Conservation (phyloP, 2,113 vertebrate species). For the Micronycteris hirsuta region DNA sequence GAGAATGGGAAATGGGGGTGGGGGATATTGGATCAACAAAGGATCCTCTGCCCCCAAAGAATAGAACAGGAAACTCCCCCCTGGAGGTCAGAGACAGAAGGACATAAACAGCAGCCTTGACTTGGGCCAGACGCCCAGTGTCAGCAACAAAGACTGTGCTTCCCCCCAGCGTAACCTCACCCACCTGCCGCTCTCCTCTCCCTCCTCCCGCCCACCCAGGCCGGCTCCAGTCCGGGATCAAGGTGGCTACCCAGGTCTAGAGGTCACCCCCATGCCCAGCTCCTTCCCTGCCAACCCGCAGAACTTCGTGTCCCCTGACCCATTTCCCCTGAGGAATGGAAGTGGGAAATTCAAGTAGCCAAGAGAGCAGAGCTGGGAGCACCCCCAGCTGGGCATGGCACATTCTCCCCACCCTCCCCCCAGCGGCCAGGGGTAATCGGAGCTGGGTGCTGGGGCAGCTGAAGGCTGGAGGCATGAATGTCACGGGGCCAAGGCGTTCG, state of each 20-base stretch:
- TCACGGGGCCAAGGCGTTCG: slow-evolving; percentile 48
- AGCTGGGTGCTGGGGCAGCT: slow-evolving; percentile 72
- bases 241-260: not conserved
- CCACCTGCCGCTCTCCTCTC: slow-evolving; percentile 59
- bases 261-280: not conserved
- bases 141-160: slow-evolving; percentile 64
- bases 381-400: slow-evolving; percentile 33
- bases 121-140: slow-evolving; percentile 67
- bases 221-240: not conserved
- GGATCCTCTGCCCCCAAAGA: slow-evolving; percentile 51
- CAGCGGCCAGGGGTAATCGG: slow-evolving; percentile 62
- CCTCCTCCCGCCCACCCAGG: not conserved
- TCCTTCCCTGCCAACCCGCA: not conserved
- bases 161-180: slow-evolving; percentile 19
- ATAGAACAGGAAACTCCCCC: slow-evolving; percentile 69
- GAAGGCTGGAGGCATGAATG: slow-evolving; percentile 64
- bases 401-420: not conserved
- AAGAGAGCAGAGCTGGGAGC: not conserved
- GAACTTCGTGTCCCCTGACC: not conserved
- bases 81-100: slow-evolving; percentile 65
- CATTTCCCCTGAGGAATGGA: not conserved
- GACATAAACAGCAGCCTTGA: slow-evolving; percentile 70
- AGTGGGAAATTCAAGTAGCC: not conserved
- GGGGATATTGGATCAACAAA: slow-evolving; percentile 58
- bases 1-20: not conserved